Evolutionary conservation across 2,888 invertebrate genomes (phyloP).

Genomic region (Hoplodrina ambigua): DNA sequence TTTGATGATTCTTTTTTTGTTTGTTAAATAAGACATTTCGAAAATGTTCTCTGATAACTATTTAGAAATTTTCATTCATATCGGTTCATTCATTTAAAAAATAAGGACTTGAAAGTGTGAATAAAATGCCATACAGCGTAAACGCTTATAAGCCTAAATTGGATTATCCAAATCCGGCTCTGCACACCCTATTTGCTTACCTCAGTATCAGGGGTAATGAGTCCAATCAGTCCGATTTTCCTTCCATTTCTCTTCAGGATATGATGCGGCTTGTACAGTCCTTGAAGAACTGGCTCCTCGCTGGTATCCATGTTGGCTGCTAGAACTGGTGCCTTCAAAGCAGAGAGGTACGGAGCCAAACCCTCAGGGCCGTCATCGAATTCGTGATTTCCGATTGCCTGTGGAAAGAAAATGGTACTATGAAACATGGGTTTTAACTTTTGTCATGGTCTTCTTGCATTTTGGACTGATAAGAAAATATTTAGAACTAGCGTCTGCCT

Average conservation of each 20-base stretch:
- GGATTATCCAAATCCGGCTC: too few relatives aligned
- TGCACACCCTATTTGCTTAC: conserved; percentile 74
- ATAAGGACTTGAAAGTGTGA: too few relatives aligned
- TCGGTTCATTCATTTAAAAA: too few relatives aligned
- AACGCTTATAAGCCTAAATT: too few relatives aligned
- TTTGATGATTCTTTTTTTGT: too few relatives aligned
- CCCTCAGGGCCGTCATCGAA: conserved; percentile 94
- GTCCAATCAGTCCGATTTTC: conserved; percentile 95
- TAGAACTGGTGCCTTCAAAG: conserved; percentile 92
- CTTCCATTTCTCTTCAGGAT: conserved; percentile 92
- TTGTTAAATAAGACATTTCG: too few relatives aligned
- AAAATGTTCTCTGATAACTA: too few relatives aligned
- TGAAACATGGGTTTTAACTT: background rate
- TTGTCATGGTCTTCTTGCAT: too few relatives aligned
- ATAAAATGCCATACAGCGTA: too few relatives aligned
- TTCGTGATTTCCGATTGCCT: conserved; percentile 97
- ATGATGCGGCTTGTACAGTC: conserved; percentile 91
- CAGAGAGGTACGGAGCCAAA: conserved; percentile 92
- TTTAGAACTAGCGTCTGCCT: too few relatives aligned
- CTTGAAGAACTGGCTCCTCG: conserved; percentile 92
- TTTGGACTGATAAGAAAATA: too few relatives aligned
- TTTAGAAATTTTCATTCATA: too few relatives aligned
- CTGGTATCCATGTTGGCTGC: conserved; percentile 94
- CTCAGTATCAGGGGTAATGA: conserved; percentile 92
- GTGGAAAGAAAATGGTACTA: conserved; percentile 47